phyloP scores from a whole-genome alignment of 1,140 invertebrate species.

The Tetragnatha versicolor region DNA sequence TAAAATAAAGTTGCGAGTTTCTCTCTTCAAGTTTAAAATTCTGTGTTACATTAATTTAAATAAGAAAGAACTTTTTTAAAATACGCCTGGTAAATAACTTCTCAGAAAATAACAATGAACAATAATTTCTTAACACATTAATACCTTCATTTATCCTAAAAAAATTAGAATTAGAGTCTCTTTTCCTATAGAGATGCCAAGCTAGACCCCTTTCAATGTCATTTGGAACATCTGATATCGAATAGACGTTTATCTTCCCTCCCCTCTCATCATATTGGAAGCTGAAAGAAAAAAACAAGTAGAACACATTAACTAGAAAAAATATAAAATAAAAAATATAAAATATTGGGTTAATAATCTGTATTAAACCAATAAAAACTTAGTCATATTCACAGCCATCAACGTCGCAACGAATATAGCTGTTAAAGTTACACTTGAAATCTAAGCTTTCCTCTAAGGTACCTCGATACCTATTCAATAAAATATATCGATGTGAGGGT shows the following conservation, averaged over 20 bases:
- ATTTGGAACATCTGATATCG: slow-evolving; percentile 3
- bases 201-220: not conserved
- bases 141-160: not conserved
- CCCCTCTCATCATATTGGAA: slow-evolving; percentile 11
- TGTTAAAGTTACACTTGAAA: no score
- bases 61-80: not conserved
- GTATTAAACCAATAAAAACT: no score
- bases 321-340: no score
- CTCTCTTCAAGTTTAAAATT: not conserved
- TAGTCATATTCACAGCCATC: no score
- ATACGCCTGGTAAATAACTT: not conserved
- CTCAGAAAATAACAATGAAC: not conserved
- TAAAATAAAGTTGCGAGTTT: not conserved
- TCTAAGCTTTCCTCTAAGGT: no score
- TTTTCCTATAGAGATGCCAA: not conserved
- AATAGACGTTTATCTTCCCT: slow-evolving; percentile 7
- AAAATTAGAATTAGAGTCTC: not conserved
- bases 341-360: no score
- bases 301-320: not conserved
- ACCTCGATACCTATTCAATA: no score
- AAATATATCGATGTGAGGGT: no score
- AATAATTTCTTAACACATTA: not conserved
- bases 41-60: not conserved
- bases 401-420: no score
- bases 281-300: not conserved